Conservation (phyloP, 2,113 vertebrate genomes). For the Penelope pileata region DNA sequence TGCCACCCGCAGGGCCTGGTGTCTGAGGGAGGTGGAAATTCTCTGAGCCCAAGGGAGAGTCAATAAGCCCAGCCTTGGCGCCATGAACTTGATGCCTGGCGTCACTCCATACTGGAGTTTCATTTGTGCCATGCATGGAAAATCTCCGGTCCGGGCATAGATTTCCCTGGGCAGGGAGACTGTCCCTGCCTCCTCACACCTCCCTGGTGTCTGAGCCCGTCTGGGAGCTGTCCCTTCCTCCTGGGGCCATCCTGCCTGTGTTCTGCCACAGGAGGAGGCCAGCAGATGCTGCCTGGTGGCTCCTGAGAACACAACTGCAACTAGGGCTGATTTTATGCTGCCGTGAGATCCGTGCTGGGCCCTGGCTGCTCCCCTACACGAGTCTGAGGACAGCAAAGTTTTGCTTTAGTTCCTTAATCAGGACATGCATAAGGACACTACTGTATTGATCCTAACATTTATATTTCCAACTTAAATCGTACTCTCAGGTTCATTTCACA, state of each 20-base stretch:
- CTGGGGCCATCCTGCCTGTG: rapidly evolving
- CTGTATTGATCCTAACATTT: background rate
- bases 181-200: background rate
- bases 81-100: background rate
- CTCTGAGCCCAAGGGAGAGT: background rate
- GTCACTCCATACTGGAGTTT: background rate
- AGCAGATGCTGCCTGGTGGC: background rate
- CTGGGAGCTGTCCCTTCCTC: background rate
- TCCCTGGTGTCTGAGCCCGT: background rate
- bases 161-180: background rate
- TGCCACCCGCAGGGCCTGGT: background rate
- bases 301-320: background rate
- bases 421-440: background rate
- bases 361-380: background rate
- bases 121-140: background rate
- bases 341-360: background rate
- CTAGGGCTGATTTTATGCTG: background rate
- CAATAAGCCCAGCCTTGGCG: background rate
- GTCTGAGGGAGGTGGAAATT: background rate
- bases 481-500: background rate
- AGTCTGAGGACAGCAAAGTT: background rate
- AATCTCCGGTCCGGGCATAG: background rate
- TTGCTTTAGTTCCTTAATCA: background rate
- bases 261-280: background rate
- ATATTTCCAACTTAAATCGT: background rate